Base-by-base conservation (phyloP, 2,888 invertebrate species). In the Carterocephalus palaemon region DNA sequence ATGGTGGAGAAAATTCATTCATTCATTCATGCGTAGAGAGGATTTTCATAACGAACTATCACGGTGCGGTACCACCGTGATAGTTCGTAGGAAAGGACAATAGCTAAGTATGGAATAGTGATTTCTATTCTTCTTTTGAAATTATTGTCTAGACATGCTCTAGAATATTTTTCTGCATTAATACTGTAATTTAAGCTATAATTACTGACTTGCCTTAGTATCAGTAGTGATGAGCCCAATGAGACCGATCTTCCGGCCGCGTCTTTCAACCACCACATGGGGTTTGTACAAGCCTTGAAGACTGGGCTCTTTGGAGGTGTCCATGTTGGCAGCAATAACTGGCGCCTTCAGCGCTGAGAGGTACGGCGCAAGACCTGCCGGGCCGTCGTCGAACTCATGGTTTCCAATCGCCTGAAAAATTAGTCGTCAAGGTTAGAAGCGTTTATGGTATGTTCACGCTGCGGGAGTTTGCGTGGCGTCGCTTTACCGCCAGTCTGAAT, bases 321-420 rank as follows among this genome's bases (percentile, higher is more conserved):
- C 92, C 66, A 96, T 91, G 61, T 96, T 96, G 2, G 92, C 89
- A 1, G 92, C 92, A 2, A 95, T 67, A 5, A 94, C 89, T 0
- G 93, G 92, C 0, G 93, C 90, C 1, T 89, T 88, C 1, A 93
- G 63, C 1, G 83, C 79, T 41, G 90, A 67, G 1, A 95, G 68
- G 67, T 93, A 95, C 0, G 93, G 93, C 0, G 91, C 90, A 1
- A 95, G 66, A 0, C 93, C 94, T 8, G 75, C 88, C 0, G 95
- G 86, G 0, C 90, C 91, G 50, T 93, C 89, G 62, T 96, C 96
- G 56, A 96, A 96, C 64, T 96, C 96, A 59, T 96, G 95, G 69
- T 95, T 95, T 0, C 95, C 95, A 4, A 95, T 75, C 0, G 93
- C 92, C 95, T 95, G 71, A 53, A 67, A 47, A 17, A 12, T n/a